Evolutionary conservation across 1,140 invertebrate species (phyloP).

Genomic region (Sycobia sp.): DNA sequence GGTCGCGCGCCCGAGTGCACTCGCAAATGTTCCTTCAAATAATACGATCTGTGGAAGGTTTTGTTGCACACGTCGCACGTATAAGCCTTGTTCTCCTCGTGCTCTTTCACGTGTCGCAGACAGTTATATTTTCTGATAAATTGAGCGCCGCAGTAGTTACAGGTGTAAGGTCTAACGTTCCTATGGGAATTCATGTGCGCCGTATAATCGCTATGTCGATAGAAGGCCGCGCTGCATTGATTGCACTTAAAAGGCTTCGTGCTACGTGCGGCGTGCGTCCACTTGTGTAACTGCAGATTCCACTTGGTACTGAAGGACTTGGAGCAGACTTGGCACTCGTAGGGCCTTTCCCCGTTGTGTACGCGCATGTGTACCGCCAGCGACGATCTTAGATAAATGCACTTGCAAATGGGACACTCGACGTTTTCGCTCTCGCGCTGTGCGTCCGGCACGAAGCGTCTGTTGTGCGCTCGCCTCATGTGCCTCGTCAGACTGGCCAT

Average conservation of each 20-base stretch:
- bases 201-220: constrained; percentile 77
- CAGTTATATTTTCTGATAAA: constrained; percentile 94
- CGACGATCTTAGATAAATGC: constrained; percentile 77
- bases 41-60: constrained; percentile 84
- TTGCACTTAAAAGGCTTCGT: constrained; percentile 86
- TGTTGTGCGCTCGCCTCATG: constrained; percentile 80
- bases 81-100: constrained; percentile 86
- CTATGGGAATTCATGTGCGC: constrained; percentile 85
- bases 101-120: constrained; percentile 86
- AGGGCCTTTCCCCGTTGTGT: constrained; percentile 76
- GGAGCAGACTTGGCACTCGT: constrained; percentile 80
- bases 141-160: constrained; percentile 91
- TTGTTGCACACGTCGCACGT: constrained; percentile 87
- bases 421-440: constrained; percentile 71
- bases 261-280: constrained; percentile 84
- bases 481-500: constrained; percentile 80
- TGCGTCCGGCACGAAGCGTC: constrained; percentile 71
- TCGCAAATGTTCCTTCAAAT: constrained; percentile 83
- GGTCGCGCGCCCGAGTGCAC: constrained; percentile 84
- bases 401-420: constrained; percentile 79
- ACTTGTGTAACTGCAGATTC: constrained; percentile 86
- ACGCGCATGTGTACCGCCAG: constrained; percentile 81
- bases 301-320: constrained; percentile 86
- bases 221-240: constrained; percentile 81
- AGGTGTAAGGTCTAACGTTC: constrained; percentile 81